Evolutionary conservation across 2,113 vertebrate genomes (phyloP).

Genomic region (Ageneiosus marmoratus): DNA sequence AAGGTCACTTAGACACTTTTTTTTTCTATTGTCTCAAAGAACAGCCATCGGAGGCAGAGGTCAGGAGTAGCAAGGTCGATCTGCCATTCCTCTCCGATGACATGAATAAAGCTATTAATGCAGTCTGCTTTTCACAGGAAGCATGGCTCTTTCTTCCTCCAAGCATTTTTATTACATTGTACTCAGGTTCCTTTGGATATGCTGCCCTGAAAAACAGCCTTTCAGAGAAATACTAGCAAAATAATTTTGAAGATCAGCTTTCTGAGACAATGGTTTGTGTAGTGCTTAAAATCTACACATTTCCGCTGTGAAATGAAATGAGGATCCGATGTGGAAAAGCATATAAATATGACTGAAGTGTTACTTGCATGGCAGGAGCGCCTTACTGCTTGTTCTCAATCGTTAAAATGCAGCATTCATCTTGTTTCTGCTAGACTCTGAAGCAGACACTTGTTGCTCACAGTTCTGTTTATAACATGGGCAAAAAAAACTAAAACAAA

Average conservation of each 20-base stretch:
- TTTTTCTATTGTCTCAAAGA: neutral
- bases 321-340: constrained; percentile 3
- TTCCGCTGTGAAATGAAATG: neutral
- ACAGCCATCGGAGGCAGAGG: constrained; percentile 55
- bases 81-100: constrained; percentile 34
- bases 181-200: neutral
- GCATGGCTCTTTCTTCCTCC: constrained; percentile 17
- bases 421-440: constrained; percentile 24
- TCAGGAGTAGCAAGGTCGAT: constrained; percentile 48
- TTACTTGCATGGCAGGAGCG: constrained; percentile 1
- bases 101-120: constrained; percentile 46
- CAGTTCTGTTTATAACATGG: neutral
- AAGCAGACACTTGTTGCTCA: constrained; percentile 30
- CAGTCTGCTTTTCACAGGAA: constrained; percentile 30
- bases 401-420: constrained; percentile 11
- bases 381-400: neutral
- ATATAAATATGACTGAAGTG: constrained; percentile 8
- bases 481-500: too few species aligned
- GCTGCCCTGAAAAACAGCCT: neutral
- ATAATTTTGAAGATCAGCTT: neutral
- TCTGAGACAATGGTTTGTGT: neutral
- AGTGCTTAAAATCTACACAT: neutral
- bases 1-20: constrained; percentile 27
- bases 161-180: constrained; percentile 11
- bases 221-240: neutral